phyloP scores from a whole-genome alignment of 2,797 vertebrate genomes.

The Saxicola maurus region DNA sequence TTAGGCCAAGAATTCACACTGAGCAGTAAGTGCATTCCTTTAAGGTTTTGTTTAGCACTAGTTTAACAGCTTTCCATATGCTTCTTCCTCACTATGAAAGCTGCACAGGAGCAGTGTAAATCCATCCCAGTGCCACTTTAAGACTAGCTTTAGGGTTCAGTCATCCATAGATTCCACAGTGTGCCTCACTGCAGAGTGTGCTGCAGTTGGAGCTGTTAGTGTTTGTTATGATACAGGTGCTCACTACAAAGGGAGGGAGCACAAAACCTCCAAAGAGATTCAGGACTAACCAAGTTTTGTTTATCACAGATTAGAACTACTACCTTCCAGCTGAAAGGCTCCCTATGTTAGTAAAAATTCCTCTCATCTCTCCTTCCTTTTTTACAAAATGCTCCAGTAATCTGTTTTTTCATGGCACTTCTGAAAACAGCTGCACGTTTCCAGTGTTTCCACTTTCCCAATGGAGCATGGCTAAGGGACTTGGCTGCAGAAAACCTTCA shows the following conservation, averaged over 20 bases:
- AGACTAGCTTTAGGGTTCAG: neutral
- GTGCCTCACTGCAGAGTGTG: neutral
- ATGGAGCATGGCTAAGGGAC: neutral
- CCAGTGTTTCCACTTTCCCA: neutral
- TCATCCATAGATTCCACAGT: fast-evolving
- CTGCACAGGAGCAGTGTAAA: neutral
- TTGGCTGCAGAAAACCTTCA: neutral
- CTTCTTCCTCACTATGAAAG: neutral
- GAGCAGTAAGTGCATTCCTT: neutral
- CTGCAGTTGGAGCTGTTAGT: neutral
- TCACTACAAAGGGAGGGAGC: neutral
- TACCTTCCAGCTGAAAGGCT: neutral
- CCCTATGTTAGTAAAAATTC: neutral
- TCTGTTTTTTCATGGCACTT: neutral
- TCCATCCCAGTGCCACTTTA: neutral
- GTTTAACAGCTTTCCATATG: neutral
- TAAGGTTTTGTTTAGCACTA: neutral
- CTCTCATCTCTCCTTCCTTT: neutral
- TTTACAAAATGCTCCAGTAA: neutral
- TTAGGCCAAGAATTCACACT: neutral
- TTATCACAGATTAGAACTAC: neutral
- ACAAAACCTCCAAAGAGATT: neutral
- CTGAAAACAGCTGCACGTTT: neutral
- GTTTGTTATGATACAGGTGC: neutral
- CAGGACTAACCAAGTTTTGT: neutral